Conservation (phyloP, 1,140 invertebrate genomes). For the Archegozetes longisetosus region DNA sequence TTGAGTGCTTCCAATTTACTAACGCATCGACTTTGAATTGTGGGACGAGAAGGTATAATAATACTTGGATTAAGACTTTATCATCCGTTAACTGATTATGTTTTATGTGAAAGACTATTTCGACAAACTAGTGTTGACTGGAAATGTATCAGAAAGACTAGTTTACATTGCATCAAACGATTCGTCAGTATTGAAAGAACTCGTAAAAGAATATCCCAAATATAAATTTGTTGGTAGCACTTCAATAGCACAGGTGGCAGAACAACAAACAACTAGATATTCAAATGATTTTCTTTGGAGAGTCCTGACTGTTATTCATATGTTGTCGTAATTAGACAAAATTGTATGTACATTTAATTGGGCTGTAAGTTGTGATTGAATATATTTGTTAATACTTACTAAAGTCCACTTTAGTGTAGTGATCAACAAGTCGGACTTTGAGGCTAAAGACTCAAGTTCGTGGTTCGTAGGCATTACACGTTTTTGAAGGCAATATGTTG, state of each 20-base stretch:
- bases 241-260: background rate
- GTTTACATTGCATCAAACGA: background rate
- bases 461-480: too few relatives aligned
- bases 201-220: background rate
- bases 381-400: background rate
- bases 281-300: conserved; percentile 71
- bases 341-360: conserved; percentile 94
- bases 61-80: background rate
- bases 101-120: background rate
- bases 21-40: background rate
- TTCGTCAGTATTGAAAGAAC: background rate
- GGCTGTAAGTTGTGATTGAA: conserved; percentile 42
- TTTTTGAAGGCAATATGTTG: too few relatives aligned
- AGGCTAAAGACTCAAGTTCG: too few relatives aligned
- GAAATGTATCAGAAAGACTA: background rate
- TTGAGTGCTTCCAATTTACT: too few relatives aligned
- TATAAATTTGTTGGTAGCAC: background rate
- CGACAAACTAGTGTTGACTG: background rate
- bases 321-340: conserved; percentile 70
- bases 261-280: conserved; percentile 41
- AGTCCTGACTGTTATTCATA: conserved; percentile 77
- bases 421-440: too few relatives aligned
- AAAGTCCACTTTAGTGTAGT: background rate
- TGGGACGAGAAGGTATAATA: background rate
- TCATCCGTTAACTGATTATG: background rate